These are phyloP conservation scores for Raphicerus campestris DNA, from an alignment of 2,113 vertebrate genomes.

Conservation along the genomic window DNA sequence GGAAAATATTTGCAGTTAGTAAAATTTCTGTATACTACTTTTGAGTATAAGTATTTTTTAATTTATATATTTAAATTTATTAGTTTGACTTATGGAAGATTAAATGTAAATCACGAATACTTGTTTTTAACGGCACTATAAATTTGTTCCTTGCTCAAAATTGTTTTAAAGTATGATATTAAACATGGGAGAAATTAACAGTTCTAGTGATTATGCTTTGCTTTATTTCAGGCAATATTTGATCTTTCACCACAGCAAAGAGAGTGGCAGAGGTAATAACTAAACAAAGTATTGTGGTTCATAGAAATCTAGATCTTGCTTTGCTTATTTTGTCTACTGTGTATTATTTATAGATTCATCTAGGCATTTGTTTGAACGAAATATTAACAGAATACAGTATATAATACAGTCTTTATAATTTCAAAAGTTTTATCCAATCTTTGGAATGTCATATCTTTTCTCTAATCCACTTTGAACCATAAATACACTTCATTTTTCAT, in stretches of 20 bases:
- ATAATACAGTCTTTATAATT: not conserved
- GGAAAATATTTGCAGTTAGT: not conserved
- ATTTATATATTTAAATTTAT: not conserved
- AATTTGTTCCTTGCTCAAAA: conserved; percentile 7
- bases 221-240: conserved; percentile 89
- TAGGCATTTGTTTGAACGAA: conserved; percentile 14
- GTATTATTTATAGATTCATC: not conserved
- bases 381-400: conserved; percentile 4
- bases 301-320: not conserved
- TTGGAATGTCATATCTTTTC: conserved; percentile 3
- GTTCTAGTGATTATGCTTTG: conserved; percentile 35
- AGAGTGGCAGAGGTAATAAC: conserved; percentile 93
- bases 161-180: not conserved
- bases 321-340: not conserved
- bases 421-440: not conserved
- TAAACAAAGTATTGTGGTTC: not conserved
- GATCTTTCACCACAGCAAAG: conserved; percentile 92
- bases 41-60: not conserved
- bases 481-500: not conserved
- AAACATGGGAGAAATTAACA: not conserved
- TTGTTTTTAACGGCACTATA: not conserved
- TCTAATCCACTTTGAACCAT: not conserved
- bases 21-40: not conserved
- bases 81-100: not conserved
- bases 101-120: conserved; percentile 3